phyloP scores from a whole-genome alignment of 2,888 invertebrate species.

The Isotomurus palustris region DNA sequence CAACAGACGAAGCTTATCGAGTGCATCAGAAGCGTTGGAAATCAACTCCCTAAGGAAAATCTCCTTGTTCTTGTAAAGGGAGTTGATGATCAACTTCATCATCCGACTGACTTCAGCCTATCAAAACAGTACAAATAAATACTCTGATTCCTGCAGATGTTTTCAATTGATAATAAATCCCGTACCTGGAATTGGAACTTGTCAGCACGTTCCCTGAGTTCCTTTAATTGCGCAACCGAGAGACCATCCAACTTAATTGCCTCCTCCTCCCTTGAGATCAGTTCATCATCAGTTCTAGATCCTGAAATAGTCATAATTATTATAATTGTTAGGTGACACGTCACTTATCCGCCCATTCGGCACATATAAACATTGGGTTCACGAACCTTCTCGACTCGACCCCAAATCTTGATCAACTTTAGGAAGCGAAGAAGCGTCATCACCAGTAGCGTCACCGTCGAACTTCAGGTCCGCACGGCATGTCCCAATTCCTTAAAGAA shows the following conservation, averaged over 20 bases:
- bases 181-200: conserved; percentile 64
- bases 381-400: conserved; percentile 75
- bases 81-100: conserved; percentile 99
- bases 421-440: conserved; percentile 56
- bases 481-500: conserved; percentile 19
- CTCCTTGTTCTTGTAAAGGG: conserved; percentile 97
- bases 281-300: conserved; percentile 92
- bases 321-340: too few relatives aligned
- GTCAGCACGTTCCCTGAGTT: conserved; percentile 81
- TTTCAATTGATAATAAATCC: conserved; percentile 1
- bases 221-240: conserved; percentile 88
- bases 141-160: conserved; percentile 12
- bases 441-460: conserved; percentile 44
- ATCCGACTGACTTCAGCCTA: conserved; percentile 99
- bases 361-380: too few relatives aligned
- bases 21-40: conserved; percentile 97
- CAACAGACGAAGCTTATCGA: conserved; percentile 93
- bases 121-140: conserved; percentile 57
- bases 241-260: conserved; percentile 92
- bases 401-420: conserved; percentile 75
- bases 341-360: too few relatives aligned
- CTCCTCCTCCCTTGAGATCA: conserved; percentile 86
- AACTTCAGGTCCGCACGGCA: conserved; percentile 26
- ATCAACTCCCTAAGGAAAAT: conserved; percentile 97
- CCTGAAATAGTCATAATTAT: too few relatives aligned